Base-by-base conservation (phyloP, 2,888 invertebrate genomes). In the Pyrrhosoma nymphula region DNA sequence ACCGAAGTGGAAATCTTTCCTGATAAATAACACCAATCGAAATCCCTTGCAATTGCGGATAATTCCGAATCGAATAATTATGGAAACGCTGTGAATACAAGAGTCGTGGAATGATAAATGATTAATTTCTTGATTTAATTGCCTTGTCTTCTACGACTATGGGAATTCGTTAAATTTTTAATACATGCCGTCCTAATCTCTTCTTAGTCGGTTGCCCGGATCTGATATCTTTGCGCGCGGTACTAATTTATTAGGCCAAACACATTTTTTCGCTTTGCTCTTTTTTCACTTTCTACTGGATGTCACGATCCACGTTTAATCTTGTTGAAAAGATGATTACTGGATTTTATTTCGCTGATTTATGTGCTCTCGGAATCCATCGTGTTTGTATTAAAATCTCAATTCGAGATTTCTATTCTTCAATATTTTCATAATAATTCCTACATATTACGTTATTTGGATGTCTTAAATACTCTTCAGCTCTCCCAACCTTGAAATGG, bases 51-150 rank as follows among this genome's bases (percentile, higher is more conserved):
- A 69, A n/a, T 26, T n/a, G 69, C n/a, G 69, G 69, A 69, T 69
- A 69, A 69, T 69, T 69, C n/a, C 69, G n/a, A n/a, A n/a, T 69
- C 69, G n/a, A 69, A 69, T 12, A 69, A 69, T 69, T 69, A 69
- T 69, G 69, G 69, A 69, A n/a, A 60, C 60, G 23, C 20, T 23
- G 60, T 18, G 60, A 26, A 26, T 69, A n/a, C n/a, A 8, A n/a
- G n/a, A 69, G n/a, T 69, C 69, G n/a, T 69, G n/a, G 12, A n/a
- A 23, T 26, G 10, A n/a, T 69, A n/a, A 69, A n/a, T 69, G 69
- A 69, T 69, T 69, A 26, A 69, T 69, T 69, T n/a, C 20, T n/a
- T n/a, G 26, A 23, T 69, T 69, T 69, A 69, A 69, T 69, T 69
- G 69, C 69, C 69, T 69, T n/a, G 26, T 69, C 69, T 69, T 69